A percentile compares a stretch with the other conserved stretches of the same genome.
phyloP scores from a whole-genome alignment of 1,140 invertebrate species.

The Zaprionus davidi region DNA sequence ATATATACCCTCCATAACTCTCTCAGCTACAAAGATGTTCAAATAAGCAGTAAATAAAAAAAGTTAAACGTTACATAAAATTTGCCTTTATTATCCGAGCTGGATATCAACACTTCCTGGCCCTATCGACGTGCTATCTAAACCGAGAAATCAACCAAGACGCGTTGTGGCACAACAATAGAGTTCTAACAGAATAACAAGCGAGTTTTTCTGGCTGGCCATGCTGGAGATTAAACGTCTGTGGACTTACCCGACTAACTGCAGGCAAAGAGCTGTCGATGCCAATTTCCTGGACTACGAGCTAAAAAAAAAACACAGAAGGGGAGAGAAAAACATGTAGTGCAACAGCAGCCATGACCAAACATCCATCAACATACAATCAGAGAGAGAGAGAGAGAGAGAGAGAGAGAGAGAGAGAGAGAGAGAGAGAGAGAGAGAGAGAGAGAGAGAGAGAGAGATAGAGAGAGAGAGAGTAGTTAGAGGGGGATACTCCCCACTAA shows the following conservation, averaged over 20 bases:
- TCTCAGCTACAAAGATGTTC: too few species aligned
- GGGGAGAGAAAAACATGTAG: neutral
- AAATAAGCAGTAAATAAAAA: neutral
- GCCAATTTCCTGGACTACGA: constrained; percentile 37
- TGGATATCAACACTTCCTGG: neutral
- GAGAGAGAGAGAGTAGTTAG: too few species aligned
- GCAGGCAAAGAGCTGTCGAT: constrained; percentile 24
- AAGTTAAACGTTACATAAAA: neutral
- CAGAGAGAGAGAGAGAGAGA: constrained; percentile 4
- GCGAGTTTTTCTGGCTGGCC: neutral
- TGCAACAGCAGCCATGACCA: constrained; percentile 10
- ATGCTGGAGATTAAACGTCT: constrained; percentile 22
- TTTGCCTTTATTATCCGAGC: neutral
- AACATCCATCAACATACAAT: constrained; percentile 50
- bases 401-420: neutral
- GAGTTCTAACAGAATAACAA: constrained; percentile 7
- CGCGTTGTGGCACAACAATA: constrained; percentile 4
- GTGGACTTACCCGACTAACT: constrained; percentile 14
- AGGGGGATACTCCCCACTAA: constrained; percentile 16
- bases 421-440: constrained; percentile 10
- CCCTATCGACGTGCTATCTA: neutral
- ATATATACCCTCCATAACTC: too few species aligned
- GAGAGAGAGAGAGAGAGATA: neutral
- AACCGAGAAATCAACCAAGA: constrained; percentile 3
- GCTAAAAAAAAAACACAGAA: constrained; percentile 13